Percentiles rank a stretch among this genome's conserved stretches.
These are phyloP conservation scores for Zele albiditarsus DNA, from an alignment of 2,888 invertebrate genomes.

Conservation along the genomic window DNA sequence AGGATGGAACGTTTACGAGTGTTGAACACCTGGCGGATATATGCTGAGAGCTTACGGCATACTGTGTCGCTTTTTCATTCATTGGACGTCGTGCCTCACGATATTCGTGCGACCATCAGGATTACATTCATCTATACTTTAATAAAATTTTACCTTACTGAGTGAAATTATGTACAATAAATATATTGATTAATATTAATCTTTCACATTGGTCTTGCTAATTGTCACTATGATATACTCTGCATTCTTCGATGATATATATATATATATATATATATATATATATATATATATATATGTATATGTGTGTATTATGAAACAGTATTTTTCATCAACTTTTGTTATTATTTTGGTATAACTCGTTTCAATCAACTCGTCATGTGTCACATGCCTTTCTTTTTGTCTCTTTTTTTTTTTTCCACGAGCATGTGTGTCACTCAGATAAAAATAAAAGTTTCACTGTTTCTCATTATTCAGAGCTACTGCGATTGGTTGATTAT, in stretches of 20 bases:
- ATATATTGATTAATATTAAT: neutral
- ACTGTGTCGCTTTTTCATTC: conserved; percentile 39
- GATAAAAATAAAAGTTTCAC: conserved; percentile 5
- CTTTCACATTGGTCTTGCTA: too few relatives aligned
- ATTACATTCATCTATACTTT: neutral
- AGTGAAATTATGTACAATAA: neutral
- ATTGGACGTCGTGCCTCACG: conserved; percentile 33
- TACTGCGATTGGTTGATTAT: neutral
- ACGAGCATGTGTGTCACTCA: neutral
- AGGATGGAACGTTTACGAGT: conserved; percentile 43
- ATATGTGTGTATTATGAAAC: neutral
- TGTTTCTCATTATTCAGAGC: conserved; percentile 1
- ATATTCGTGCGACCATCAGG: neutral
- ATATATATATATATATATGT: too few relatives aligned
- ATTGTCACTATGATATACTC: too few relatives aligned
- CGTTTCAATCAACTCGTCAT: neutral
- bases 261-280: too few relatives aligned
- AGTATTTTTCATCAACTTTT: neutral
- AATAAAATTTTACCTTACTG: neutral
- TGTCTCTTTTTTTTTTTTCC: neutral
- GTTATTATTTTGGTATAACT: neutral
- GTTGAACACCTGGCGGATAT: conserved; percentile 48
- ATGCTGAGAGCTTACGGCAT: conserved; percentile 29
- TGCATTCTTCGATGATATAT: too few relatives aligned
- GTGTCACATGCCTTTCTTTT: neutral